phyloP scores from a whole-genome alignment of 2,113 vertebrate species.

The Lota lota region DNA sequence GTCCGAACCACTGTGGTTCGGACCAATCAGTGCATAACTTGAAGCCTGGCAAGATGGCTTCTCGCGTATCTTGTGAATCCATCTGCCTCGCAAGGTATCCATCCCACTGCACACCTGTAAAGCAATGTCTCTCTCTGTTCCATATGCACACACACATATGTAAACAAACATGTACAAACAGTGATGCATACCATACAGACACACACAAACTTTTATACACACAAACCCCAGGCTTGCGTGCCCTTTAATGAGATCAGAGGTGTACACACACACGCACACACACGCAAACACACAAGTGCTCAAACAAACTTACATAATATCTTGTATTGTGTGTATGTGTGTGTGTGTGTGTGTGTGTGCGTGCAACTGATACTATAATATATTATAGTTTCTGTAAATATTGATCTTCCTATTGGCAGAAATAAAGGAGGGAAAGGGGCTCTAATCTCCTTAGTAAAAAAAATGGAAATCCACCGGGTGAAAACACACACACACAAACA shows the following conservation, averaged over 20 bases:
- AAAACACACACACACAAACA: neutral
- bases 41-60: too few relatives aligned
- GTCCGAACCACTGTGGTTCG: too few relatives aligned
- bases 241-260: slow-evolving; percentile 48
- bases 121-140: slow-evolving; percentile 4
- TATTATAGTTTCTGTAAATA: too few relatives aligned
- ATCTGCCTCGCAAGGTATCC: slow-evolving; percentile 6
- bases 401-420: neutral
- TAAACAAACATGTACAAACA: neutral
- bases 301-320: neutral
- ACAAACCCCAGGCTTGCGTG: slow-evolving; percentile 32
- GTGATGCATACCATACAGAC: too few relatives aligned
- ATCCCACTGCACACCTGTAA: neutral
- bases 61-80: neutral
- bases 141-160: slow-evolving; percentile 1
- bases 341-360: slow-evolving; percentile 4
- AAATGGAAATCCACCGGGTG: neutral
- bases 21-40: too few relatives aligned
- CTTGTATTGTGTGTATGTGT: neutral
- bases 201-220: slow-evolving; percentile 1
- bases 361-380: neutral
- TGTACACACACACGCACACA: neutral
- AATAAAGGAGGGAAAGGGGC: neutral
- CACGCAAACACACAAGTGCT: neutral
- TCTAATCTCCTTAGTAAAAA: neutral